These are phyloP conservation scores for Sinonovacula constricta DNA, from an alignment of 1,140 invertebrate species.

Conservation along the genomic window DNA sequence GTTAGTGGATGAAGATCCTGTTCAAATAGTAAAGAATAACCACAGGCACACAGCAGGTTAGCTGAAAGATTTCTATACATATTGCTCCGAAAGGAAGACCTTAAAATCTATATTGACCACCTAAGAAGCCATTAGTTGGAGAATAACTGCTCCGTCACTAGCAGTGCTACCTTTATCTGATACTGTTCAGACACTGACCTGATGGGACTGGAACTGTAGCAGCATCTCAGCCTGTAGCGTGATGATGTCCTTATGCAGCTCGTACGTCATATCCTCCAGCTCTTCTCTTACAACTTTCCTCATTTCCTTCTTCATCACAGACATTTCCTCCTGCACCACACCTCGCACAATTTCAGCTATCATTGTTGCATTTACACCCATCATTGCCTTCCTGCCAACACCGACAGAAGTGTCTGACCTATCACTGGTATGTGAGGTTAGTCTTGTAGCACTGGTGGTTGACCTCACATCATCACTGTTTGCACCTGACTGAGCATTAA, in stretches of 20 bases:
- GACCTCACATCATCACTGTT: too few relatives aligned
- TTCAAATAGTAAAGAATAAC: background rate
- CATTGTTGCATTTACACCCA: background rate
- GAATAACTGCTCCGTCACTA: too few relatives aligned
- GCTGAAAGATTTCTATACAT: too few relatives aligned
- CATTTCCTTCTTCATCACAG: conserved; percentile 18
- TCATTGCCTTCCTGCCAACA: background rate
- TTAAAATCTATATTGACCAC: too few relatives aligned
- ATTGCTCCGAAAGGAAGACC: too few relatives aligned
- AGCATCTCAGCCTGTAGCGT: conserved; percentile 40
- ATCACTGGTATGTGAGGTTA: background rate
- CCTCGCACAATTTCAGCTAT: conserved; percentile 21
- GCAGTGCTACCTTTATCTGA: too few relatives aligned
- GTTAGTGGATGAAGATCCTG: too few relatives aligned
- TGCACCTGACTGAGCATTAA: conserved; percentile 44
- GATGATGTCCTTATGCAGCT: conserved; percentile 37
- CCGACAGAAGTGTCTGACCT: background rate
- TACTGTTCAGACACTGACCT: conserved; percentile 39
- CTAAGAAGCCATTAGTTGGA: too few relatives aligned
- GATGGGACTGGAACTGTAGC: conserved; percentile 19
- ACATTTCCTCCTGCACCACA: conserved; percentile 34
- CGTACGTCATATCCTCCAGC: conserved; percentile 23
- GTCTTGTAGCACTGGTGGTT: too few relatives aligned
- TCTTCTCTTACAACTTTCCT: background rate
- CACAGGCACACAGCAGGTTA: too few relatives aligned